Percentiles rank a stretch among this genome's conserved stretches.
These are phyloP conservation scores for Meiosimyza decipiens DNA, from an alignment of 2,888 invertebrate genomes.

Conservation along the genomic window DNA sequence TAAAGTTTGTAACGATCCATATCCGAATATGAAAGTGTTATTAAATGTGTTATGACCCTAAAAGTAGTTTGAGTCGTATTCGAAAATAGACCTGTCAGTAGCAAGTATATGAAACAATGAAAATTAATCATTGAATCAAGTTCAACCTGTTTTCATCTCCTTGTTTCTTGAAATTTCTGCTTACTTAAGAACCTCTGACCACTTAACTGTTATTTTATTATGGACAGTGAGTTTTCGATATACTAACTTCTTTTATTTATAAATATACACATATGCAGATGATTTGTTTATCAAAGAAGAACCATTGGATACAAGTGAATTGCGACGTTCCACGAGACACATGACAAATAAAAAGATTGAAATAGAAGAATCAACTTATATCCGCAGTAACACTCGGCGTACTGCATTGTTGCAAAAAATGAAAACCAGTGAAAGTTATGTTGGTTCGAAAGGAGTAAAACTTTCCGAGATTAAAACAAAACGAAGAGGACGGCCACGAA, in stretches of 20 bases:
- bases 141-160: too few relatives aligned
- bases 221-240: background rate
- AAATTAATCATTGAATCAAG: too few relatives aligned
- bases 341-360: background rate
- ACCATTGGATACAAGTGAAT: background rate
- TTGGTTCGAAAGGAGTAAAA: too few relatives aligned
- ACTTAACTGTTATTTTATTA: too few relatives aligned
- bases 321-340: slow-evolving; percentile 19
- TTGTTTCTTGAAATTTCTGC: too few relatives aligned
- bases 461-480: background rate
- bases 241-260: background rate
- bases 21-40: too few relatives aligned
- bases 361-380: background rate
- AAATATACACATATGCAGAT: background rate
- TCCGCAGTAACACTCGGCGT: background rate
- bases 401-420: background rate
- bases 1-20: too few relatives aligned
- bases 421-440: background rate
- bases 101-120: too few relatives aligned
- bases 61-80: too few relatives aligned
- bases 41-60: background rate
- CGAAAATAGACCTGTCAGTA: too few relatives aligned
- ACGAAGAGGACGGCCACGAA: slow-evolving; percentile 27
- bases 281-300: slow-evolving; percentile 21
- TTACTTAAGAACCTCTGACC: too few relatives aligned